Conservation (phyloP, 2,113 vertebrate species). For the Strix uralensis region DNA sequence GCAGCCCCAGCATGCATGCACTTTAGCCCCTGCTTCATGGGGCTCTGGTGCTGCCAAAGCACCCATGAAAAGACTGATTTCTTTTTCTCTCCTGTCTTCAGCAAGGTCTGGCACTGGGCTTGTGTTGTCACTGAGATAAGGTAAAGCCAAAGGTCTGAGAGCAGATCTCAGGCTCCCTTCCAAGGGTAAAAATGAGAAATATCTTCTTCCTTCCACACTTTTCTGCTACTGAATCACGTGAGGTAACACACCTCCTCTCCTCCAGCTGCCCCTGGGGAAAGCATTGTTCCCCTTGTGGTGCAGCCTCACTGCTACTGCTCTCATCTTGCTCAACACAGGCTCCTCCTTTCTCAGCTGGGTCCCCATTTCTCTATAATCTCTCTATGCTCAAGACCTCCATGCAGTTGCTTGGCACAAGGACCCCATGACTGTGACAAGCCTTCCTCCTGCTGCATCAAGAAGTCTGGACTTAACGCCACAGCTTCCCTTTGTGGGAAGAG, state of each 20-base stretch:
- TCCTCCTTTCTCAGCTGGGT: not conserved
- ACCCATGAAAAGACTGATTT: not conserved
- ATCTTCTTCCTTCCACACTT: not conserved
- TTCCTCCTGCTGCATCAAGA: not conserved
- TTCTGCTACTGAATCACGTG: not conserved
- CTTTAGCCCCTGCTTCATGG: not conserved
- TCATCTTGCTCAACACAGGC: not conserved
- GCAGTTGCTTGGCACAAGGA: not conserved
- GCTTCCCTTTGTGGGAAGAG: not conserved
- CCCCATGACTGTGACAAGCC: not conserved
- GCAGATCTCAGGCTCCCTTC: not conserved
- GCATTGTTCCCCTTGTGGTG: accelerated
- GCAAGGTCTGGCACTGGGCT: not conserved
- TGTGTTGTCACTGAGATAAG: not conserved
- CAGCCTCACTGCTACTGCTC: not conserved
- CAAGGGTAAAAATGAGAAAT: not conserved
- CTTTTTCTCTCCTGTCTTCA: not conserved
- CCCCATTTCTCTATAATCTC: not conserved
- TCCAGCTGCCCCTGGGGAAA: not conserved
- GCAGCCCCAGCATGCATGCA: not conserved
- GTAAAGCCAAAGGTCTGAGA: not conserved
- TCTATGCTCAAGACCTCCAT: not conserved
- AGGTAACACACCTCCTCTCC: not conserved
- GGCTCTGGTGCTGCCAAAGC: not conserved
- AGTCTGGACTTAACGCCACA: not conserved